phyloP scores from a whole-genome alignment of 2,113 vertebrate genomes.

The Tylochromis polylepis region DNA sequence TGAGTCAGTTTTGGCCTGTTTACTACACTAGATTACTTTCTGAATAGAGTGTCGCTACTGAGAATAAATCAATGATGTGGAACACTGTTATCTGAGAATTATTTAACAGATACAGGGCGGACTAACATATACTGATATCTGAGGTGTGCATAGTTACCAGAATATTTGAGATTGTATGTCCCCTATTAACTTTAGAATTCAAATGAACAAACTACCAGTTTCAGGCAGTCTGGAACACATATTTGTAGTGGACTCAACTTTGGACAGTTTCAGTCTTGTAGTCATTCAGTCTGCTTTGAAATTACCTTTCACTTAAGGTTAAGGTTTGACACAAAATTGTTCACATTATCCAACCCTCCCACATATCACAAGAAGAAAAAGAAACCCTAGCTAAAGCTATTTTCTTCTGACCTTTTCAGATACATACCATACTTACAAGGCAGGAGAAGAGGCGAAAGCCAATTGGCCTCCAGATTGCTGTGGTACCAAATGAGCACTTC shows the following conservation, averaged over 20 bases:
- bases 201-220: neutral
- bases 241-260: neutral
- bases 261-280: neutral
- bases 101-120: neutral
- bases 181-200: neutral
- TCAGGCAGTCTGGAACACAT: neutral
- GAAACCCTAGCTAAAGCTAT: neutral
- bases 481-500: slow-evolving; percentile 10
- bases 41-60: neutral
- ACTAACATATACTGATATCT: neutral
- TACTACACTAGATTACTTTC: rapidly evolving
- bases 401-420: slow-evolving; percentile 46
- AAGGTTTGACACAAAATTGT: neutral
- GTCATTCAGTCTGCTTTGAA: neutral
- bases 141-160: neutral
- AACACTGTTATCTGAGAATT: neutral
- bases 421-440: slow-evolving; percentile 19
- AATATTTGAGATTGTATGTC: rapidly evolving
- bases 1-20: rapidly evolving
- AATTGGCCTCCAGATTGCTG: slow-evolving; percentile 30
- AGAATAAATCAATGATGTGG: neutral
- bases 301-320: neutral
- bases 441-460: slow-evolving; percentile 7
- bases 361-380: neutral
- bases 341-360: neutral